A percentile compares a stretch with the other conserved stretches of the same genome.
These are phyloP conservation scores for Etheostoma spectabile DNA, from an alignment of 2,113 vertebrate species.

Conservation along the genomic window DNA sequence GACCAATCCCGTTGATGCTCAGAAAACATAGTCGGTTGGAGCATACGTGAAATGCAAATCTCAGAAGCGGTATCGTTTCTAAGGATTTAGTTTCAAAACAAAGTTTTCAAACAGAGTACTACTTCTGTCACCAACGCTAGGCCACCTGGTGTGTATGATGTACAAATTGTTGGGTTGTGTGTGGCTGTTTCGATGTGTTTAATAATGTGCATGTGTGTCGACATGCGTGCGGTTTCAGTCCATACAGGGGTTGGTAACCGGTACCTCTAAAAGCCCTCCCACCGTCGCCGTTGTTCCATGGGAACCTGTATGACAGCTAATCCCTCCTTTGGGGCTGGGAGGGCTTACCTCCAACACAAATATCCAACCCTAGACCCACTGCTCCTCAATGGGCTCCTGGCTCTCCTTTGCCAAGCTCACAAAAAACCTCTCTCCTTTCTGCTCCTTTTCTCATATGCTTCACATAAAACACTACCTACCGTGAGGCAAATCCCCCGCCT, in stretches of 20 bases:
- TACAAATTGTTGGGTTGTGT: neutral
- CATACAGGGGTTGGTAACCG: conserved; percentile 46
- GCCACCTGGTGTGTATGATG: neutral
- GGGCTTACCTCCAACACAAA: conserved; percentile 83
- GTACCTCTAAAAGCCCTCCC: conserved; percentile 67
- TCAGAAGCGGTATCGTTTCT: too few relatives aligned
- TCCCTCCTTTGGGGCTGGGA: conserved; percentile 78
- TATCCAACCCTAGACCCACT: conserved; percentile 74
- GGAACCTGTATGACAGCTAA: conserved; percentile 79
- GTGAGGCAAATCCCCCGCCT: conserved; percentile 81
- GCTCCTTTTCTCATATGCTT: conserved; percentile 73
- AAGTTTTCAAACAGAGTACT: too few relatives aligned
- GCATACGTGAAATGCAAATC: too few relatives aligned
- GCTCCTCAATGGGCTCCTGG: conserved; percentile 79
- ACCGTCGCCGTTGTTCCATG: conserved; percentile 71
- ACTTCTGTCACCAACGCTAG: too few relatives aligned
- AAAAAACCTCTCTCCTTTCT: conserved; percentile 65
- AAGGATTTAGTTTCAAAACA: too few relatives aligned
- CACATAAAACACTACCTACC: conserved; percentile 81
- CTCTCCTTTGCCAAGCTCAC: conserved; percentile 71
- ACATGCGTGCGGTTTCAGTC: conserved; percentile 21
- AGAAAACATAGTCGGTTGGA: too few relatives aligned
- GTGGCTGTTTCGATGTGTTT: neutral
- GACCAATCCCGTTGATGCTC: too few relatives aligned
- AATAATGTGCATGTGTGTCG: neutral